phyloP scores from a whole-genome alignment of 37 sponge, comb jelly and placozoan genomes.

The Halichondria panicea region DNA sequence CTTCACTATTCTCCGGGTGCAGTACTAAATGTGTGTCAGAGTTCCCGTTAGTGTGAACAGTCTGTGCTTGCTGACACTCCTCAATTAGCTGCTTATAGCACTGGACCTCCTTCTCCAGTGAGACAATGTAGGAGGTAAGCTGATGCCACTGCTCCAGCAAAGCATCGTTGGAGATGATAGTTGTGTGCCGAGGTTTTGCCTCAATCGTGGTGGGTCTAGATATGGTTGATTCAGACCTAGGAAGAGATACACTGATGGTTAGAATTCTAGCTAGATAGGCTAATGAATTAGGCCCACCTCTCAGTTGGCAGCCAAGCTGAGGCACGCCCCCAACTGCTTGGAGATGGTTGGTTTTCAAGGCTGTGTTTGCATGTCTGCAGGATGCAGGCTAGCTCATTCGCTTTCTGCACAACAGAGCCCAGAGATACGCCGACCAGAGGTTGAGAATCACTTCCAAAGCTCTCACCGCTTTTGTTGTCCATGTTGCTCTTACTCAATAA shows the following conservation, averaged over 20 bases:
- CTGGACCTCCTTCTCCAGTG: constrained; percentile 39
- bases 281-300: background rate
- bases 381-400: constrained; percentile 18
- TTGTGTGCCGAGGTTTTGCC: background rate
- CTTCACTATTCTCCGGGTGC: no score
- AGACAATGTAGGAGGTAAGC: constrained; percentile 32
- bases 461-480: no score
- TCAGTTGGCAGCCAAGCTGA: background rate
- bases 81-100: constrained; percentile 11
- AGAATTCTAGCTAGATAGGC: background rate
- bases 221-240: background rate
- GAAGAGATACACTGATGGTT: background rate
- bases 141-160: constrained; percentile 13
- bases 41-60: no score
- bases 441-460: background rate
- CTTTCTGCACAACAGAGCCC: constrained; percentile 32
- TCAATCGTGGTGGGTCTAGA: background rate
- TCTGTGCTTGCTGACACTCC: background rate
- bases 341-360: background rate
- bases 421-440: constrained; percentile 6
- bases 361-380: constrained; percentile 6
- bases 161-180: background rate
- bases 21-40: no score
- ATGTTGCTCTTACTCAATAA: background rate
- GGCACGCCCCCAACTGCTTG: background rate